Base-by-base conservation (phyloP, 2,113 vertebrate genomes). In the Misgurnus anguillicaudatus region DNA sequence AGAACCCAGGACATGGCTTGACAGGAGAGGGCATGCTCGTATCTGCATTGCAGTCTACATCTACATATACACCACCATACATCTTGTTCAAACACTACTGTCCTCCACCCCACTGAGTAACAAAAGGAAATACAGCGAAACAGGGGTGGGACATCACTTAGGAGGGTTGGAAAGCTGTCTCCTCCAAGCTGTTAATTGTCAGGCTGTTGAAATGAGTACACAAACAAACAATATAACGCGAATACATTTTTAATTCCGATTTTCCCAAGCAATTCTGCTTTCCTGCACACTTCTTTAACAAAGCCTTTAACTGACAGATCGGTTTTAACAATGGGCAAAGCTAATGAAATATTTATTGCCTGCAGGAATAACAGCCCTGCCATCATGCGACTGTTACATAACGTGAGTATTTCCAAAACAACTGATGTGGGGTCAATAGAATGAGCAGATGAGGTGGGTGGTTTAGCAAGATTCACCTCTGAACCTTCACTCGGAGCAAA, bases 161-260 rank as follows among this genome's bases (percentile, higher is more conserved):
- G 45, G 24, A 76, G 39, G 47, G 42, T 21, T 42, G 21, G 73
- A 57, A 64, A 51, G 48, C 45, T 77, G 67, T 48, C 69, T 38
- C 57, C 73, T 74, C 67, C 74, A 76, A 31, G 73, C 63, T 75
- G 83, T 81, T 87, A 86, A 88, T 82, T 80, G 82, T 82, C 80
- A 61, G 74, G 76, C 48, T 81, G 71, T 42, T 38, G 14, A 80
- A 85, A 75, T 60, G 60, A 60, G 55, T 61, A 55, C 55, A 61
- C 36, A 60, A 45, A 31, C 45, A 36, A 53, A 80, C 57, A 75
- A 80, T 17, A 67, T 61, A 75, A 77, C 36, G 36, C n/a, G 14
- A 75, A 75, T 60, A 3, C 36, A 77, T 63, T 82, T 74, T 77
- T 79, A 73, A 85, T 82, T 72, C 51, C 31, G 17, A 4, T 55